A percentile compares a stretch with the other conserved stretches of the same genome.
These are phyloP conservation scores for Hydropsyche tenuis DNA, from an alignment of 1,140 invertebrate genomes.

Conservation along the genomic window DNA sequence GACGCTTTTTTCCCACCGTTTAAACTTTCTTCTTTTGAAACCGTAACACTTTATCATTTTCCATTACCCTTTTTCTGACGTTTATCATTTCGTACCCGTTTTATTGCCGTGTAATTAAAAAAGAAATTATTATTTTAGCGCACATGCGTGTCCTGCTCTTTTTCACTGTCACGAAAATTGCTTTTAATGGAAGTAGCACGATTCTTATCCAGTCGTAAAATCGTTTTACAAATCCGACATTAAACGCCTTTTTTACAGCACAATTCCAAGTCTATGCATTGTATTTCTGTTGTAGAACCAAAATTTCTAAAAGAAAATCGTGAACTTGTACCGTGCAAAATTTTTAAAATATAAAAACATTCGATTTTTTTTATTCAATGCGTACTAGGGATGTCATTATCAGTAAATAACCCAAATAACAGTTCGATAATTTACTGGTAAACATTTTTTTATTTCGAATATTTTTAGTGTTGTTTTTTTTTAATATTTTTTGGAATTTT, in stretches of 20 bases:
- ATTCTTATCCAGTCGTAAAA: slow-evolving; percentile 27
- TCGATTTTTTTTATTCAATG: neutral
- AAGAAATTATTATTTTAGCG: slow-evolving; percentile 7
- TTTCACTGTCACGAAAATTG: slow-evolving; percentile 28
- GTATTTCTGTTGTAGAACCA: too few relatives aligned
- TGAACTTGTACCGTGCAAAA: neutral
- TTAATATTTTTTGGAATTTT: too few relatives aligned
- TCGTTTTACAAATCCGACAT: slow-evolving; percentile 12
- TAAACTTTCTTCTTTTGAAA: neutral
- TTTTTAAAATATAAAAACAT: neutral
- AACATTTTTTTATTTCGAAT: too few relatives aligned
- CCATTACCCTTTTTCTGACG: neutral
- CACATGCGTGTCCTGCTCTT: slow-evolving; percentile 9
- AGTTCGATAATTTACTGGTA: too few relatives aligned
- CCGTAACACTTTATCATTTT: neutral
- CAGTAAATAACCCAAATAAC: too few relatives aligned
- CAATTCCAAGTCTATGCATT: too few relatives aligned
- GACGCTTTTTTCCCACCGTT: neutral
- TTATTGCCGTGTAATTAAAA: neutral
- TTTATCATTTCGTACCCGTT: neutral
- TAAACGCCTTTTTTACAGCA: slow-evolving; percentile 1
- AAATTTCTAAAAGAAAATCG: neutral
- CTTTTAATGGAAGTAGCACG: slow-evolving; percentile 22
- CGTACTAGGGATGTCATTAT: too few relatives aligned
- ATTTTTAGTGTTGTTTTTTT: too few relatives aligned